phyloP scores from a whole-genome alignment of 2,888 invertebrate genomes.

The Cynaeus angustus region DNA sequence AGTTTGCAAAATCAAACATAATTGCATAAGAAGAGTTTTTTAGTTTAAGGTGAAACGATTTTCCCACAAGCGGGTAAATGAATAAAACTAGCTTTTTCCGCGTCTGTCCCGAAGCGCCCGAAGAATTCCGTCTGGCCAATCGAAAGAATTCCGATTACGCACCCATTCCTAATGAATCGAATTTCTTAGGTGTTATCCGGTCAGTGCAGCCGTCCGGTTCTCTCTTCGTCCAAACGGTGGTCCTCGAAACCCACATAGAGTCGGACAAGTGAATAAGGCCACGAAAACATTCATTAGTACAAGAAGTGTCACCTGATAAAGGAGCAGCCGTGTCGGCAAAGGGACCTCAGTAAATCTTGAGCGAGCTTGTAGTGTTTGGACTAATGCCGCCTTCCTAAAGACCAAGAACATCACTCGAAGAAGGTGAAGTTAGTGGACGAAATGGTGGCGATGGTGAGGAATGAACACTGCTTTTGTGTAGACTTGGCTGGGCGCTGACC shows the following conservation, averaged over 20 bases:
- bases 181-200: slow-evolving; percentile 31
- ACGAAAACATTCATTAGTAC: slow-evolving; percentile 70
- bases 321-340: slow-evolving; percentile 68
- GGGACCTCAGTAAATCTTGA: slow-evolving; percentile 67
- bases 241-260: slow-evolving; percentile 56
- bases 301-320: slow-evolving; percentile 70
- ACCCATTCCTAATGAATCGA: slow-evolving; percentile 33
- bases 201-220: slow-evolving; percentile 14
- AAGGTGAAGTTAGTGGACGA: slow-evolving; percentile 45
- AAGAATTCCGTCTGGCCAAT: slow-evolving; percentile 14
- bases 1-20: too few relatives aligned
- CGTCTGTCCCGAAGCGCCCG: slow-evolving; percentile 4
- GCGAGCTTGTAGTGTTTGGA: slow-evolving; percentile 66
- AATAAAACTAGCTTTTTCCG: neutral
- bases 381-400: slow-evolving; percentile 56
- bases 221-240: slow-evolving; percentile 44
- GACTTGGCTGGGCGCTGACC: slow-evolving; percentile 59
- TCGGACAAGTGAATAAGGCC: slow-evolving; percentile 62
- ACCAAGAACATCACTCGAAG: slow-evolving; percentile 33
- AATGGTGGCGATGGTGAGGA: slow-evolving; percentile 40
- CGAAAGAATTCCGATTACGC: slow-evolving; percentile 27
- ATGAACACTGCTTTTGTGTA: slow-evolving; percentile 41
- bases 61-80: too few relatives aligned
- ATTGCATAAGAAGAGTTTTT: too few relatives aligned
- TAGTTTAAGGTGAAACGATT: too few relatives aligned